Base-by-base conservation (phyloP, 2,888 invertebrate species). In the Plagodis dolabraria region DNA sequence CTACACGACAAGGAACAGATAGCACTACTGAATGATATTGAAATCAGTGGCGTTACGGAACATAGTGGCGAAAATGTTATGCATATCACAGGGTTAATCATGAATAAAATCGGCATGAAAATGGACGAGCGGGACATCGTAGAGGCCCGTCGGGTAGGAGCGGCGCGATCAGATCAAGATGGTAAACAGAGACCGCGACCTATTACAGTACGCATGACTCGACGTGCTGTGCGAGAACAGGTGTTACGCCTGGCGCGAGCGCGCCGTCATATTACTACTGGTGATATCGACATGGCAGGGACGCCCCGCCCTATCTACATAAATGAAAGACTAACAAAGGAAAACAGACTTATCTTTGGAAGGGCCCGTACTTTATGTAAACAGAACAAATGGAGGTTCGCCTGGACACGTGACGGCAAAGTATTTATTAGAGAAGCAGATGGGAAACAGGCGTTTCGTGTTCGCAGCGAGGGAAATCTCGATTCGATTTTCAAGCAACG, bases 21-120 rank as follows among this genome's bases (percentile, higher is more conserved):
- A 5, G 34, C 47, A 5, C 8, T 47, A 34, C n/a, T n/a, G n/a
- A 47, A 47, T 10, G 47, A 47, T 11, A n/a, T 47, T 8, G 47
- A 47, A n/a, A 47, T 47, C n/a, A 34, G 47, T 34, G 47, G 47
- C 10, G 34, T 47, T 2, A 47, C 47, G 10, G 47, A 47, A n/a
- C 34, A 47, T n/a, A 47, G 10, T 1, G 47, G 47, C 6, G 47
- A 47, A 34, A 47, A 34, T n/a, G 34, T 47, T 5, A 33, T 34
- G 34, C 47, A 47, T n/a, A 47, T 47, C n/a, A 34, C 34, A 2
- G 33, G 46, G 5, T 8, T 46, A 9, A 33, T 46, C 2, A 33
- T 33, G 33, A 46, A 22, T 33, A 47, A 34, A 11, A 47, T 47
- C 33, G 47, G 47, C 34, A 4, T 47, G 6, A 34, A 2, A 2